phyloP scores from a whole-genome alignment of 2,113 vertebrate genomes.

The Charadrius vociferus region DNA sequence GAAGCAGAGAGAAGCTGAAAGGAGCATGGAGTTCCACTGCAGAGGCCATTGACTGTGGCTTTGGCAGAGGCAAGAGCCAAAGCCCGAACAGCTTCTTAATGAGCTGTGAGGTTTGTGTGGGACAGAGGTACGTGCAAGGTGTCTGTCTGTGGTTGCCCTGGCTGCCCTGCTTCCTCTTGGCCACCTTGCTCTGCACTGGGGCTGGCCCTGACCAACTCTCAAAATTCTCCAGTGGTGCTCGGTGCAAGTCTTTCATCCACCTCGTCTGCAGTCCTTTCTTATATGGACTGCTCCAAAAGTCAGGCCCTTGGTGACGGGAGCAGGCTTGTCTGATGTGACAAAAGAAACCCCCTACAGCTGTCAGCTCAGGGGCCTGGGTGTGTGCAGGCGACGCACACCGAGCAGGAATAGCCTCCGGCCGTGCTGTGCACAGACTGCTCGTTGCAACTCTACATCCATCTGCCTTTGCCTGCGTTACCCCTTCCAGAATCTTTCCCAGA shows the following conservation, averaged over 20 bases:
- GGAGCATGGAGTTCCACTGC: not conserved
- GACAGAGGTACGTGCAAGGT: no score
- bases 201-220: not conserved
- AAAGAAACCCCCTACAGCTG: not conserved
- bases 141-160: not conserved
- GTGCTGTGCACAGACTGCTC: fast-evolving
- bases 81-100: not conserved
- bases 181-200: fast-evolving
- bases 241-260: not conserved
- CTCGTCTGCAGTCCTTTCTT: not conserved
- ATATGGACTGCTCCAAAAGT: no score
- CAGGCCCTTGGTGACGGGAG: not conserved
- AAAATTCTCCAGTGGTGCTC: not conserved
- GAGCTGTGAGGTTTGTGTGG: not conserved
- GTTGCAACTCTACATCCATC: not conserved
- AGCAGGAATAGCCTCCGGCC: not conserved
- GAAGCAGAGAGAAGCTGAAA: not conserved
- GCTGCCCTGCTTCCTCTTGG: not conserved
- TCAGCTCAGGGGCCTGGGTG: not conserved
- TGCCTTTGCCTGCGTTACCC: fast-evolving
- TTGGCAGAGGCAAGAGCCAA: not conserved
- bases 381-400: fast-evolving
- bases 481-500: not conserved
- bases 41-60: not conserved
- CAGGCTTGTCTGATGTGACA: not conserved